Percentiles rank a stretch among this genome's conserved stretches.
Conservation (phyloP, 2,888 invertebrate genomes). For the Thymelicus lineola region DNA sequence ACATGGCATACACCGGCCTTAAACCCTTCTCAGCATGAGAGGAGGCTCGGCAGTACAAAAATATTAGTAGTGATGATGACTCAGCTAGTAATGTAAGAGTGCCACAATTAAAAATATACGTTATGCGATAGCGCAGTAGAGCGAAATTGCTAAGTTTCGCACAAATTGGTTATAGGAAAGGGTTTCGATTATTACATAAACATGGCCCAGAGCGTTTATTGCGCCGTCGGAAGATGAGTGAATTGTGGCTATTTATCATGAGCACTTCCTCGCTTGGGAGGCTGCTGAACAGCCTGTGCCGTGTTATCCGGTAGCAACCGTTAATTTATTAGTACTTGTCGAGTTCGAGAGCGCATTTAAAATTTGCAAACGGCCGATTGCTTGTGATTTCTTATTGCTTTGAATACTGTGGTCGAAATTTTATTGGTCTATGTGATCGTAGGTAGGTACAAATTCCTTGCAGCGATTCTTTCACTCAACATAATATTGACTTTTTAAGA, state of each 20-base stretch:
- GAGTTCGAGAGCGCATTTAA: background rate
- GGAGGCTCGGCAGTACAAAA: background rate
- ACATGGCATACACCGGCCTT: background rate
- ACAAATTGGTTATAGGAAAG: conserved; percentile 17
- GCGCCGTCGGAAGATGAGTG: background rate
- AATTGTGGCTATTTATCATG: conserved; percentile 4
- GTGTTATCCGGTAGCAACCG: background rate
- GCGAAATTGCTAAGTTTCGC: conserved; percentile 29
- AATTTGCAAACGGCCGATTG: background rate
- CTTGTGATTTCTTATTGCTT: too few relatives aligned
- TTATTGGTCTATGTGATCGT: too few relatives aligned
- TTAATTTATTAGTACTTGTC: background rate
- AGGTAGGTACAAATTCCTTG: too few relatives aligned
- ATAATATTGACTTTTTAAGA: too few relatives aligned
- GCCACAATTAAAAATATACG: background rate
- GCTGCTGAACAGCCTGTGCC: background rate
- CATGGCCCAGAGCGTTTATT: background rate
- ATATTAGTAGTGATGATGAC: background rate
- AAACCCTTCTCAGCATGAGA: background rate
- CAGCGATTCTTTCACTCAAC: too few relatives aligned
- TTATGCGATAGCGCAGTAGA: conserved; percentile 3
- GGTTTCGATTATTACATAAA: background rate
- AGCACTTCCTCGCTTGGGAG: background rate
- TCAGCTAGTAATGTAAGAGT: background rate
- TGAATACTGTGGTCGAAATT: too few relatives aligned